phyloP scores from a whole-genome alignment of 92 coral and sea anemone genomes.

The Scolanthus callimorphus region DNA sequence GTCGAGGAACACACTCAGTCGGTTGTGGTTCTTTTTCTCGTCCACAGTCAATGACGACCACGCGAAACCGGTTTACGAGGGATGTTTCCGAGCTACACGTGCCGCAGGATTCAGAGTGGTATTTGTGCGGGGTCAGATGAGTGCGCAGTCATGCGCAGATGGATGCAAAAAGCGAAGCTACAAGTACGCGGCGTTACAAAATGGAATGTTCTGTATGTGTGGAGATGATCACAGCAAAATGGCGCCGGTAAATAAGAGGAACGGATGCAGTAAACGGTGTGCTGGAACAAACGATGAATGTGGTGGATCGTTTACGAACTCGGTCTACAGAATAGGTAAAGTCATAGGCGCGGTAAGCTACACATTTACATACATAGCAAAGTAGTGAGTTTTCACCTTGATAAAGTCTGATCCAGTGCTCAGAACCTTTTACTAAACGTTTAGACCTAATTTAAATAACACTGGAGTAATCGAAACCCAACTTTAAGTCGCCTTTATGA shows the following conservation, averaged over 20 bases:
- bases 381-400: too few relatives aligned
- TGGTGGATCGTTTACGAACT: constrained; percentile 48
- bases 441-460: too few relatives aligned
- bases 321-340: constrained; percentile 41
- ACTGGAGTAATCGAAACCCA: too few relatives aligned
- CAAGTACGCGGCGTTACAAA: constrained; percentile 35
- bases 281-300: constrained; percentile 28
- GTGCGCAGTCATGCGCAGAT: constrained; percentile 27
- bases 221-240: constrained; percentile 19
- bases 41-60: not conserved
- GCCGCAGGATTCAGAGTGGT: constrained; percentile 5
- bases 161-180: constrained; percentile 20
- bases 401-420: too few relatives aligned
- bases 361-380: too few relatives aligned
- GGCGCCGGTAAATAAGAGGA: constrained; percentile 25
- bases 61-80: not conserved
- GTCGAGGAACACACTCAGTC: too few relatives aligned
- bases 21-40: too few relatives aligned
- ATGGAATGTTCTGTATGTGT: constrained; percentile 52
- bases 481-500: too few relatives aligned
- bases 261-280: constrained; percentile 31
- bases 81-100: not conserved
- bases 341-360: not conserved
- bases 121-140: constrained; percentile 1
- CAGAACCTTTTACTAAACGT: not conserved